Conservation (phyloP, 1,140 invertebrate species). For the Zaprionus nigranus region DNA sequence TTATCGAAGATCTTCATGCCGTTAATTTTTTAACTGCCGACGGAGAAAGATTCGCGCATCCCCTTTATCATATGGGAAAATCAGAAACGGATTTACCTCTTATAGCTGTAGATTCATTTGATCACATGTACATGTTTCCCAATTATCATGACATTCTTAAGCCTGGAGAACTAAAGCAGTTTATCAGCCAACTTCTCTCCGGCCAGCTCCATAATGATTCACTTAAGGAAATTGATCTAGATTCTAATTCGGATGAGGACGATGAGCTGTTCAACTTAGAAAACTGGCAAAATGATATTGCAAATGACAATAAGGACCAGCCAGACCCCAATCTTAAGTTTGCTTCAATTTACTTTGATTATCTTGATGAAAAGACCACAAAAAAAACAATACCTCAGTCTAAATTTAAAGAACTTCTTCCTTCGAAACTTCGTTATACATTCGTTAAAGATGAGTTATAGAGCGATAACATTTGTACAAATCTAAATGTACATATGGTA, state of each 20-base stretch:
- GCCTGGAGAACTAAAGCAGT: slow-evolving; percentile 46
- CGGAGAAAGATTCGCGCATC: slow-evolving; percentile 31
- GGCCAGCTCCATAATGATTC: slow-evolving; percentile 33
- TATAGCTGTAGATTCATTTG: slow-evolving; percentile 55
- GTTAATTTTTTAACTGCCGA: slow-evolving; percentile 52
- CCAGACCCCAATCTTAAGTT: background rate
- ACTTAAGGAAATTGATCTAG: background rate
- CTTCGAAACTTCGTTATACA: slow-evolving; percentile 59
- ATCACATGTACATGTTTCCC: slow-evolving; percentile 56
- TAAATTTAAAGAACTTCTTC: slow-evolving; percentile 56
- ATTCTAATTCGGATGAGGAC: too few relatives aligned
- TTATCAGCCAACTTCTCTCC: slow-evolving; percentile 22
- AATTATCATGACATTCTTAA: slow-evolving; percentile 44
- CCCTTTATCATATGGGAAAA: slow-evolving; percentile 45
- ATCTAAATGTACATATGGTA: too few relatives aligned
- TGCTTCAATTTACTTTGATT: background rate
- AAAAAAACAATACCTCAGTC: slow-evolving; percentile 27
- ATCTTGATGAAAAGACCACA: background rate
- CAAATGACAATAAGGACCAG: background rate
- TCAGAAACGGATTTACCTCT: slow-evolving; percentile 47
- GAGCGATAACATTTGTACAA: background rate
- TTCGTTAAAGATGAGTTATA: slow-evolving; percentile 55
- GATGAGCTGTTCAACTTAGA: background rate
- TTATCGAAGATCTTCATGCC: slow-evolving; percentile 5
- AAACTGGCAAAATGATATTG: background rate